A percentile compares a stretch with the other conserved stretches of the same genome.
Evolutionary conservation across 2,888 invertebrate genomes (phyloP).

Genomic region (Creontiades dilutus): DNA sequence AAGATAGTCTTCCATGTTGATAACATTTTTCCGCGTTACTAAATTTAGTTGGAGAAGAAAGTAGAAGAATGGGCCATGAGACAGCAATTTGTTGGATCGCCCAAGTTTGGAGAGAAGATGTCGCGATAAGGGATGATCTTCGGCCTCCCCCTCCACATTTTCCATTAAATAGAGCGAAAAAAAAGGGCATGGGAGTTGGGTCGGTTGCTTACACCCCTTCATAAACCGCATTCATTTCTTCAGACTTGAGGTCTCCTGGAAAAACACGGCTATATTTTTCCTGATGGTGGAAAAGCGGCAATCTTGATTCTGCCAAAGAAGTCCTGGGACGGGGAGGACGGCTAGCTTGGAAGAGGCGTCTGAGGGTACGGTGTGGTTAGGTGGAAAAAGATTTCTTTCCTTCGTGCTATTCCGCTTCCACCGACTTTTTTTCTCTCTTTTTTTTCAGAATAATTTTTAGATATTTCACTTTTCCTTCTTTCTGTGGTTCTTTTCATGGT

Average conservation of each 20-base stretch:
- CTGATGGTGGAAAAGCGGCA: constrained; percentile 61
- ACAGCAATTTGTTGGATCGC: constrained; percentile 53
- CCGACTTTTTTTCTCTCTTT: constrained; percentile 28
- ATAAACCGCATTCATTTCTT: constrained; percentile 60
- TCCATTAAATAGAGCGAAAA: constrained; percentile 66
- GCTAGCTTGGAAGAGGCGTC: constrained; percentile 41
- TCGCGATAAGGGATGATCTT: constrained; percentile 67
- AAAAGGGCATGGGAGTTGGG: constrained; percentile 25
- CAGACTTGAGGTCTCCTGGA: constrained; percentile 46
- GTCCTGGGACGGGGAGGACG: constrained; percentile 41
- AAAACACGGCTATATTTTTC: constrained; percentile 69
- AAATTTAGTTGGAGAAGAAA: constrained; percentile 39
- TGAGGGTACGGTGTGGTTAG: constrained; percentile 4
- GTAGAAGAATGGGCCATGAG: constrained; percentile 22
- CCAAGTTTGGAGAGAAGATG: constrained; percentile 54
- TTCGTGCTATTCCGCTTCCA: background rate
- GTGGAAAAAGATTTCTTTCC: constrained; percentile 57
- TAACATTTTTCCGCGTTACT: constrained; percentile 17
- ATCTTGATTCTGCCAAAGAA: constrained; percentile 70
- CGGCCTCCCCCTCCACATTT: constrained; percentile 24
- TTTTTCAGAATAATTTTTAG: constrained; percentile 65
- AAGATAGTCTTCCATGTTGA: background rate
- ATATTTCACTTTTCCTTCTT: constrained; percentile 64
- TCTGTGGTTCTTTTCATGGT: constrained; percentile 27
- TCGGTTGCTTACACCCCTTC: constrained; percentile 57